Base-by-base conservation (phyloP, 2,888 invertebrate species). In the Agrochola lychnidis region DNA sequence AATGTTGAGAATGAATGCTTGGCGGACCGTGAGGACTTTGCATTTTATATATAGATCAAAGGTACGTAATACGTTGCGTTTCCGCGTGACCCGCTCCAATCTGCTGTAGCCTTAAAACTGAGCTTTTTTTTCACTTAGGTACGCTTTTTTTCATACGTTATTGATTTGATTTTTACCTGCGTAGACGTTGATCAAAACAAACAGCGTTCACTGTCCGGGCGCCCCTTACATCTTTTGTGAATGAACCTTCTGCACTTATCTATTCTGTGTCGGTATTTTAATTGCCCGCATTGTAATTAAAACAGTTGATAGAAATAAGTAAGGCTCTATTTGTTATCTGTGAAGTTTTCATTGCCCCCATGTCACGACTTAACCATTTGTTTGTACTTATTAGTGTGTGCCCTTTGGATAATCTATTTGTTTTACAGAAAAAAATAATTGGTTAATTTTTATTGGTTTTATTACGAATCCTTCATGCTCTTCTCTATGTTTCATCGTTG, bases 331-430 rank as follows among this genome's bases (percentile, higher is more conserved):
- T 86, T 83, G 82, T 80, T 77, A 75, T 81, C 82, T 74, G 72
- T 77, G 77, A 86, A 82, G 86, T 85, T 85, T 81, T 81, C 83
- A 87, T 87, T 82, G 81, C 81, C 59, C 74, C 66, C 45, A 63
- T 77, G 82, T 89, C 91, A 91, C 91, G 90, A 89, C 67, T 84
- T 64, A 63, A 66, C 75, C 48, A 80, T 81, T 87, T 88, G 80
- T 82, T 80, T 83, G 71, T 84, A 51, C 40, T 73, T 75, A 81
- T 79, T 78, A 83, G 76, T 84, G 70, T 70, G 53, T 87, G 86
- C 82, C 88, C 86, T 89, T 89, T 87, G 69, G 42, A 69, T 73
- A 51, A 22, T 40, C 48, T 73, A 70, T 74, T 74, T 79, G 42
- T 70, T 84, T 71, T 57, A 67, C 68, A 5, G n/a, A 61, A 3